Base-by-base conservation (phyloP, 2,888 invertebrate species). In the Choristoneura rosaceana region DNA sequence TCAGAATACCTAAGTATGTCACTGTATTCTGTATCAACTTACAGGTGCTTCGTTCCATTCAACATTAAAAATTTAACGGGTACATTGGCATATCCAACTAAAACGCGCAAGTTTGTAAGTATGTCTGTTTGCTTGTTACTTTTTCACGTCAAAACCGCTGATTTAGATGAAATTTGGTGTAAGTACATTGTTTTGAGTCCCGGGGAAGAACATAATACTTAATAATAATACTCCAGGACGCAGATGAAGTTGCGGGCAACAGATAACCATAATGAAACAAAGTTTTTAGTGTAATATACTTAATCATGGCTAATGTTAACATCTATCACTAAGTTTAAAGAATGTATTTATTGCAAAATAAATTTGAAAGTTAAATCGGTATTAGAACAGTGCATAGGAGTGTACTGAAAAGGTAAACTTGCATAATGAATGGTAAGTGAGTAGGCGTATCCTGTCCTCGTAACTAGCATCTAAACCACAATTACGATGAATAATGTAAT, bases 371-470 rank as follows among this genome's bases (percentile, higher is more conserved):
- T 59, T 9, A 14, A 43, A 61, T 33, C 61, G 41, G 55, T 34
- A 25, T 55, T 43, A 9, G 15, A 8, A 34, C 33, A n/a, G 17
- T 52, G 60, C 43, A 14, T 41, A 25, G 17, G 47, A 55, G 58
- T 73, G 38, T 59, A 62, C 60, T n/a, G 38, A 34, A 63, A 25
- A 33, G 34, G 38, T 33, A 15, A 25, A 66, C 58, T 3, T 38
- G 74, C 77, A 82, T 82, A 75, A 45, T 64, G 69, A 76, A 80
- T 69, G 50, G 33, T 58, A 80, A 82, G 73, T 41, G 76, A 79
- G 76, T 78, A 78, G 84, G 81, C 82, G 85, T 79, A 58, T 73
- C 71, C 58, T 66, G 65, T n/a, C 62, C 78, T 81, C 82, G 82
- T 74, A 80, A 74, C 69, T 74, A 77, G 76, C 76, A 74, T 64